Evolutionary conservation across 2,797 vertebrate genomes (phyloP).

Genomic region (Danio kyathit): DNA sequence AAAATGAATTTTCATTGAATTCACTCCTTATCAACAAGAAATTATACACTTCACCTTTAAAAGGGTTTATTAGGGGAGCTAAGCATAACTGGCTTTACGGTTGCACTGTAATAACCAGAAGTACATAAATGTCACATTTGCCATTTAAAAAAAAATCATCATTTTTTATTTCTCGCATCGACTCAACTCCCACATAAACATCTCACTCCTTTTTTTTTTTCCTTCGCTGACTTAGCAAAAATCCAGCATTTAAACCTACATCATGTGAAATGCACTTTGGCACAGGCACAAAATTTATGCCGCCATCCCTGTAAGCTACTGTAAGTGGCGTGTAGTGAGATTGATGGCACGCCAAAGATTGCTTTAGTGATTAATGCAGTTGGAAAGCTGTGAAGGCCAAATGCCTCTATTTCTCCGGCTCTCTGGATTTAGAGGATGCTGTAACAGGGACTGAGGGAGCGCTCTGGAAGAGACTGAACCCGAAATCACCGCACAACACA

Average conservation of each 20-base stretch:
- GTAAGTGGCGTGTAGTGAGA: constrained; percentile 45
- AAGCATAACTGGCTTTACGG: background rate
- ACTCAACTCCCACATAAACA: background rate
- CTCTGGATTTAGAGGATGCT: constrained; percentile 19
- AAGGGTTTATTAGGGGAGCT: background rate
- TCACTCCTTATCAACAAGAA: background rate
- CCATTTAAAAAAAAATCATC: constrained; percentile 25
- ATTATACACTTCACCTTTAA: background rate
- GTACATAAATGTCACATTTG: constrained; percentile 14
- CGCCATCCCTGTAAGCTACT: constrained; percentile 13
- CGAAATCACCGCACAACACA: constrained; percentile 32
- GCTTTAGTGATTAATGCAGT: constrained; percentile 53
- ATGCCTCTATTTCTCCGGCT: constrained; percentile 39
- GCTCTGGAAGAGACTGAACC: constrained; percentile 15
- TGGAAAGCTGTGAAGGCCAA: constrained; percentile 40
- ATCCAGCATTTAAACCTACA: constrained; percentile 35
- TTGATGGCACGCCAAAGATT: constrained; percentile 42
- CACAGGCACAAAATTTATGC: constrained; percentile 47
- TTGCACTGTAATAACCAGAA: background rate
- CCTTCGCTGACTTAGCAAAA: constrained; percentile 39
- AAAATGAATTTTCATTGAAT: background rate
- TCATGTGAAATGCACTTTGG: constrained; percentile 42
- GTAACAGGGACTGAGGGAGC: background rate
- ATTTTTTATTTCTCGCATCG: background rate
- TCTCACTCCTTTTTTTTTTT: background rate